Evolutionary conservation across 2,888 invertebrate species (phyloP), one percentile per base, ranked within the genome.

Genomic region (Scaptomyza tumidula): DNA sequence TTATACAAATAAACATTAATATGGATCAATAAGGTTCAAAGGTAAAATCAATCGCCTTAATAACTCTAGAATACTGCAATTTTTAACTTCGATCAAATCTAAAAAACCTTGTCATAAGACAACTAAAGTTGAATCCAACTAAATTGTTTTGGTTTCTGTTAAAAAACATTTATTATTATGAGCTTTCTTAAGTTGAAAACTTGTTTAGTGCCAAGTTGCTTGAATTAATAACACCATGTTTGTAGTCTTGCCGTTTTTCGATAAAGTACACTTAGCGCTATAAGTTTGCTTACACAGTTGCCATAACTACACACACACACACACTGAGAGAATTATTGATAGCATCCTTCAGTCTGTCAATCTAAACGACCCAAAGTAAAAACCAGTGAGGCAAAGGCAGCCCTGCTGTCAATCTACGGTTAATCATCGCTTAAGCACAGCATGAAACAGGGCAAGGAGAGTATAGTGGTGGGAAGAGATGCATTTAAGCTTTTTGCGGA

Each of bases 341-440:
- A 39, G n/a, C 57, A 48, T 31, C 14, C 16, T 9, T 6, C 9
- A 52, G 44, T 10, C 45, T 49, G 45, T 37, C 52, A 3, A 33
- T 53, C 19, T 55, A 33, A 46, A 54, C 60, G 64, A 75, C 48
- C 57, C 63, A 58, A 14, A 9, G 29, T 7, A 16, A 29, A 50
- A 56, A 39, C 33, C 54, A 19, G 43, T 55, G 57, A 41, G 35
- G 24, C 35, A 50, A 13, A 16, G 41, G 35, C 65, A 62, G 66
- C 53, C 72, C 57, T 37, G 16, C 75, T 81, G 81, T 77, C 77
- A 72, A 63, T 62, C 70, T 50, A 75, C 68, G 87, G 83, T 86
- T 83, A 83, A 86, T 83, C 87, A 72, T 75, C 53, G 87, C 74
- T 62, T 65, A 45, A 52, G 63, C 87, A 64, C 85, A 77, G 86